phyloP scores from a whole-genome alignment of 30 jellyfish, hydroid and myxozoan genomes.

The Hydractinia symbiolongicarpus region DNA sequence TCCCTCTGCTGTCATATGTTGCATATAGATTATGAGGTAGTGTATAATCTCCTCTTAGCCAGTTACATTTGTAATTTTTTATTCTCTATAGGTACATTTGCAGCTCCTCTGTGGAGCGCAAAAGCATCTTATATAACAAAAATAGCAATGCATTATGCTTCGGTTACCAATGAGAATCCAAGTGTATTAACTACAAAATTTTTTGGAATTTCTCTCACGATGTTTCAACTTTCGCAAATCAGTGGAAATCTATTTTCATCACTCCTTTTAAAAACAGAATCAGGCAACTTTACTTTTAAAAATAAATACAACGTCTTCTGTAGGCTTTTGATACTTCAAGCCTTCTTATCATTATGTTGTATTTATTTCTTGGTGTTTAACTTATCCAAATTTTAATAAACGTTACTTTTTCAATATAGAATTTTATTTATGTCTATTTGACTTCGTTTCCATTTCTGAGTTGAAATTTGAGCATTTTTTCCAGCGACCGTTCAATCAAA shows the following conservation, averaged over 20 bases:
- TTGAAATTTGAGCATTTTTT: no score
- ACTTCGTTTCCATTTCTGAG: no score
- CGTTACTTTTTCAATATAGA: no score
- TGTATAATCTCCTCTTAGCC: no score
- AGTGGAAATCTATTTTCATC: slow-evolving; percentile 81
- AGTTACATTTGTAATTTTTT: no score
- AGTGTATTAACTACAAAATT: slow-evolving; percentile 60
- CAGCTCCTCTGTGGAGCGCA: slow-evolving; percentile 85
- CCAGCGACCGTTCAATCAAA: background rate
- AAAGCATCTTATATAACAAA: slow-evolving; percentile 71
- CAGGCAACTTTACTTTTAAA: slow-evolving; percentile 20
- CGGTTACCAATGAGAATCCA: slow-evolving; percentile 27
- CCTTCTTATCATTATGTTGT: no score
- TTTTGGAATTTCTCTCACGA: slow-evolving; percentile 62
- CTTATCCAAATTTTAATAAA: no score
- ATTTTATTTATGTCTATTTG: no score
- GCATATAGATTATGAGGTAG: background rate
- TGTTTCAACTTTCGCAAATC: slow-evolving; percentile 69
- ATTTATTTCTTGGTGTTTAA: no score
- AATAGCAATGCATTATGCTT: slow-evolving; percentile 51
- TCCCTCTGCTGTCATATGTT: no score
- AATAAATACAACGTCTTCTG: no score
- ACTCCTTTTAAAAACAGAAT: slow-evolving; percentile 39
- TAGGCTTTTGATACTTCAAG: no score
- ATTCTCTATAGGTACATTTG: slow-evolving; percentile 44